Evolutionary conservation across 2,797 vertebrate species (phyloP).

Genomic region (Chaenodraco wilsoni): DNA sequence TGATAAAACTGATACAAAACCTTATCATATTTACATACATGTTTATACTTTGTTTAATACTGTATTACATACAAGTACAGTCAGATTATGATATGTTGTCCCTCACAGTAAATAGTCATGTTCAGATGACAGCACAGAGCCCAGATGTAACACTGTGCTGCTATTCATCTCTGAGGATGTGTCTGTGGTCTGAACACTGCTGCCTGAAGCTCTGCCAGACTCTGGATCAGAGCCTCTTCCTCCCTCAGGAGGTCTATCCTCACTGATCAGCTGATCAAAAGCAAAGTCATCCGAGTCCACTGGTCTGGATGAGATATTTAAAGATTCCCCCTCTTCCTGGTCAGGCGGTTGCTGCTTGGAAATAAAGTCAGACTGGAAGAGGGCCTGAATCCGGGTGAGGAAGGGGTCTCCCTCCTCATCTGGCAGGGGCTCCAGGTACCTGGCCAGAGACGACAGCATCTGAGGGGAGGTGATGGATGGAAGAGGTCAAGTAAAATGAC

Average conservation of each 20-base stretch:
- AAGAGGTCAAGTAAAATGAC: neutral
- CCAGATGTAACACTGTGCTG: constrained; percentile 69
- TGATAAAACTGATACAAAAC: constrained; percentile 21
- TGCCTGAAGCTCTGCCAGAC: constrained; percentile 17
- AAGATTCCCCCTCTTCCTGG: constrained; percentile 68
- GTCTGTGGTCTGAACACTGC: neutral
- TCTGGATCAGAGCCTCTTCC: constrained; percentile 33
- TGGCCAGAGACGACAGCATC: constrained; percentile 93
- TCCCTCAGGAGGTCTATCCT: constrained; percentile 8
- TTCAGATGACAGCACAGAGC: constrained; percentile 74
- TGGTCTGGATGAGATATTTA: constrained; percentile 47
- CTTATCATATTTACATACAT: constrained; percentile 8
- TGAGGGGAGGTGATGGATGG: constrained; percentile 52
- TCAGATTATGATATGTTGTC: neutral
- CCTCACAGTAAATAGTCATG: constrained; percentile 80
- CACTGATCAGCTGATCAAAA: constrained; percentile 50
- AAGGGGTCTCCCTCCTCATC: constrained; percentile 88
- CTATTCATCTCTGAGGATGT: constrained; percentile 29
- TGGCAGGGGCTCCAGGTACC: constrained; percentile 87
- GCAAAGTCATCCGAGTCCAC: constrained; percentile 43
- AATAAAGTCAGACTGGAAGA: constrained; percentile 89
- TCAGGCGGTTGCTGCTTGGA: constrained; percentile 73
- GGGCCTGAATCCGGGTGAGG: constrained; percentile 89
- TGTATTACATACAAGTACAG: neutral
- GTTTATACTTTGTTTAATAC: neutral